A percentile compares a stretch with the other conserved stretches of the same genome.
phyloP scores from a whole-genome alignment of 37 sponge, comb jelly and placozoan species.

The Ianthella basta region DNA sequence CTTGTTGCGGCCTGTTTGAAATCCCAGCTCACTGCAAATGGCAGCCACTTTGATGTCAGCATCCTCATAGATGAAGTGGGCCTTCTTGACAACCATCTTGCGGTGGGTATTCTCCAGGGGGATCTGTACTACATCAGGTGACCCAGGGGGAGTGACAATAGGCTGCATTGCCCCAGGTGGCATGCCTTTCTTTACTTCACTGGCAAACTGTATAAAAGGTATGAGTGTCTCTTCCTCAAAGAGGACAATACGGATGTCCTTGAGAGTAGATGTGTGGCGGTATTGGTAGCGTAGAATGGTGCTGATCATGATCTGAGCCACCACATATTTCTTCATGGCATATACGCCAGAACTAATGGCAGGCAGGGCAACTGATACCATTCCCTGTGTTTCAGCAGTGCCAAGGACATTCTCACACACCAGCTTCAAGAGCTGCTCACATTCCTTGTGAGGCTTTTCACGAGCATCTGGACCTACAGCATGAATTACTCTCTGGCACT shows the following conservation, averaged over 20 bases:
- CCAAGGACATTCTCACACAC: constrained; percentile 27
- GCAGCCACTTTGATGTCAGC: constrained; percentile 6
- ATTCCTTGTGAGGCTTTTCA: neutral
- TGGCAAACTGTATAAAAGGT: constrained; percentile 2
- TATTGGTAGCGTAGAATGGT: constrained; percentile 36
- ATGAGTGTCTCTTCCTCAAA: constrained; percentile 36
- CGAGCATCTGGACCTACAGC: constrained; percentile 63
- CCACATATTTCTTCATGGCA: constrained; percentile 35
- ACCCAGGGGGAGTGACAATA: no score
- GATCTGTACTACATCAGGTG: neutral
- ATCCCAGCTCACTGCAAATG: constrained; percentile 23
- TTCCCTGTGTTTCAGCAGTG: constrained; percentile 27
- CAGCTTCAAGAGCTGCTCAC: constrained; percentile 32
- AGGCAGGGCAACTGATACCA: constrained; percentile 63
- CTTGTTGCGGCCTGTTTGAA: neutral
- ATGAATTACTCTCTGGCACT: constrained; percentile 64
- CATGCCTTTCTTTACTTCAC: neutral
- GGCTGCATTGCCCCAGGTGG: no score
- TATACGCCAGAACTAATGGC: constrained; percentile 74
- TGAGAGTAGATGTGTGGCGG: constrained; percentile 27
- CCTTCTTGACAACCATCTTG: constrained; percentile 18
- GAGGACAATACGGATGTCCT: constrained; percentile 75
- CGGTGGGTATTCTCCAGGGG: neutral
- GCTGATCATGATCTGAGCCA: constrained; percentile 41
- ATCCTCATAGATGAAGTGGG: neutral